phyloP scores from a whole-genome alignment of 2,797 vertebrate genomes.

The Schizopygopsis malacanthus region DNA sequence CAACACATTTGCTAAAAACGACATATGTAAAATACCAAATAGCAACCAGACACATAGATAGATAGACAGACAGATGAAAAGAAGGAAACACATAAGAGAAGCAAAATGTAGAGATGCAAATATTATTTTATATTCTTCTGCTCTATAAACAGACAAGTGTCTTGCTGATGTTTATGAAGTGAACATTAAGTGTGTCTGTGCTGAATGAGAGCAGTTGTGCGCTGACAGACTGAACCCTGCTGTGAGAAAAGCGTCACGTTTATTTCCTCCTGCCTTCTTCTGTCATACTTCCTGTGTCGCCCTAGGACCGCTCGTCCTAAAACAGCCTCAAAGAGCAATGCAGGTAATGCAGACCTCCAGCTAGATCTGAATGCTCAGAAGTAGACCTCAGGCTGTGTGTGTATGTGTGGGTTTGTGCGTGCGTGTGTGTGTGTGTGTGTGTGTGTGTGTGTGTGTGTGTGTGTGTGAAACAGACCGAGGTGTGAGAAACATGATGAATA shows the following conservation, averaged over 20 bases:
- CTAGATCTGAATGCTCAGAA: neutral
- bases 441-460: neutral
- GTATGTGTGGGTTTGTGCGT: neutral
- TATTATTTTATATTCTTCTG: neutral
- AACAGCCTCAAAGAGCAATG: slow-evolving; percentile 6
- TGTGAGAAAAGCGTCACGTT: neutral
- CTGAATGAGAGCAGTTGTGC: neutral
- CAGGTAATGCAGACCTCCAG: neutral
- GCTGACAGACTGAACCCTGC: slow-evolving; percentile 5
- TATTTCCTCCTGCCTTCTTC: neutral
- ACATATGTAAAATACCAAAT: too few species aligned
- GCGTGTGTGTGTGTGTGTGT: slow-evolving; percentile 1
- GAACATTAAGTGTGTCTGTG: neutral
- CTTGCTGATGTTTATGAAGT: neutral
- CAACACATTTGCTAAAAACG: too few species aligned
- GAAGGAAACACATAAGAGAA: too few species aligned
- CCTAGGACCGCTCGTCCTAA: neutral
- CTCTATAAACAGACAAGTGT: neutral
- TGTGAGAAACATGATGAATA: slow-evolving; percentile 24
- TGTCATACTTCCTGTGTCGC: neutral
- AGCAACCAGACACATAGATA: neutral
- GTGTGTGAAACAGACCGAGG: neutral
- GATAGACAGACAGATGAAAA: neutral
- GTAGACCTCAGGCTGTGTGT: slow-evolving; percentile 6
- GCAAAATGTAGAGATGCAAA: neutral